phyloP scores from a whole-genome alignment of 1,140 invertebrate genomes.

The Melanaphis sacchari region DNA sequence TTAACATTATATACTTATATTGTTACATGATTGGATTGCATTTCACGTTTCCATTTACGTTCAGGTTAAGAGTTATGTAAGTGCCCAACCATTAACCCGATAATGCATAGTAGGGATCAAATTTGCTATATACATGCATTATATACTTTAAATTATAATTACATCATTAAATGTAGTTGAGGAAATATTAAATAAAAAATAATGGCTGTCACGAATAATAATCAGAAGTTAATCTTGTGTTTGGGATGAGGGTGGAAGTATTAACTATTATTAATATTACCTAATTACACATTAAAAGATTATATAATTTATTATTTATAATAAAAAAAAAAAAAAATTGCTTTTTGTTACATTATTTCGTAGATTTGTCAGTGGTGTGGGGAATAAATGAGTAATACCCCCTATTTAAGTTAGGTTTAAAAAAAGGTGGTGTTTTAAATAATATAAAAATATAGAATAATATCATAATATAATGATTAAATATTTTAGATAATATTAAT shows the following conservation, averaged over 20 bases:
- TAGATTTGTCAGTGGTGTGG: too few species aligned
- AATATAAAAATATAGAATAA: too few species aligned
- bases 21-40: conserved; percentile 35
- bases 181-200: conserved; percentile 6
- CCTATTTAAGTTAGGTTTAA: too few species aligned
- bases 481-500: too few species aligned
- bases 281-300: neutral
- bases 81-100: neutral
- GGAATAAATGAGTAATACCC: too few species aligned
- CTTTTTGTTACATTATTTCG: too few species aligned
- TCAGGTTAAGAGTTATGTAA: neutral
- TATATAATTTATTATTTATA: too few species aligned
- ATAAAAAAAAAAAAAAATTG: too few species aligned
- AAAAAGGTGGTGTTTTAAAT: too few species aligned
- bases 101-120: neutral
- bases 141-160: neutral
- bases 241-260: neutral
- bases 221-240: neutral
- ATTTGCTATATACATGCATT: neutral
- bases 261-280: neutral
- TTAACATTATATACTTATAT: conserved; percentile 14
- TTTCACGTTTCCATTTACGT: conserved; percentile 18
- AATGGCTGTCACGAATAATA: neutral
- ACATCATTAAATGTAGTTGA: neutral
- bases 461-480: too few species aligned